These are phyloP conservation scores for Aphis gossypii DNA, from an alignment of 1,140 invertebrate species.

Conservation along the genomic window DNA sequence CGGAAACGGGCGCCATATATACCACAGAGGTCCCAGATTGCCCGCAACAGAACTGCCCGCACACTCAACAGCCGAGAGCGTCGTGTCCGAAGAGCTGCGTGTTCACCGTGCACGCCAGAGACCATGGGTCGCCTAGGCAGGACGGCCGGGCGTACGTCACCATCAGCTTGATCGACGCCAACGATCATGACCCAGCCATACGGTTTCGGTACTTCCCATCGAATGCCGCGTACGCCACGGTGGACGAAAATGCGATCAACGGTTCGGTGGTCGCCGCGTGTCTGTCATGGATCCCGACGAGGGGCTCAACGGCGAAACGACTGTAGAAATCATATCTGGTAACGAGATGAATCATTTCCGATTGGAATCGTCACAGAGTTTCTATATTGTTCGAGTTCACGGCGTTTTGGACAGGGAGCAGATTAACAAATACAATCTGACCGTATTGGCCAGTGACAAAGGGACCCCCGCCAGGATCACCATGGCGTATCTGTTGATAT, in stretches of 20 bases:
- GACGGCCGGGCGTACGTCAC: slow-evolving; percentile 94
- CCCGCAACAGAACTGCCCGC: slow-evolving; percentile 72
- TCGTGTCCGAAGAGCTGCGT: slow-evolving; percentile 88
- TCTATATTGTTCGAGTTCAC: slow-evolving; percentile 91
- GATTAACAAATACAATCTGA: slow-evolving; percentile 90
- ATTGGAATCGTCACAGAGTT: slow-evolving; percentile 81
- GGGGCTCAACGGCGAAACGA: slow-evolving; percentile 87
- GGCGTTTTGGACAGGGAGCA: slow-evolving; percentile 91
- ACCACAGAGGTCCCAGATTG: slow-evolving; percentile 82
- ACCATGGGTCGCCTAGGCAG: slow-evolving; percentile 88
- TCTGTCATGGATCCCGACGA: slow-evolving; percentile 90
- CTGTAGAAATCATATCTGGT: slow-evolving; percentile 81
- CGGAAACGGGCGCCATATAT: slow-evolving; percentile 84
- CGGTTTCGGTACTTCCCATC: slow-evolving; percentile 87
- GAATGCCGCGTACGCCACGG: slow-evolving; percentile 83
- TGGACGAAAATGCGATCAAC: slow-evolving; percentile 91
- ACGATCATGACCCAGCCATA: slow-evolving; percentile 91
- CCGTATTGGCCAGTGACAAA: slow-evolving; percentile 87
- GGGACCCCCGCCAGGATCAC: slow-evolving; percentile 84
- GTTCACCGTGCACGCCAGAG: slow-evolving; percentile 90
- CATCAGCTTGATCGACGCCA: slow-evolving; percentile 87
- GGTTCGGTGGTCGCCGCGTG: slow-evolving; percentile 91
- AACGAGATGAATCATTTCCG: slow-evolving; percentile 91
- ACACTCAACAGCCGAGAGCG: slow-evolving; percentile 60
- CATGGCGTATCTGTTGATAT: slow-evolving; percentile 85